A percentile compares a stretch with the other conserved stretches of the same genome.
Conservation (phyloP, 2,113 vertebrate species). For the Anas platyrhynchos region DNA sequence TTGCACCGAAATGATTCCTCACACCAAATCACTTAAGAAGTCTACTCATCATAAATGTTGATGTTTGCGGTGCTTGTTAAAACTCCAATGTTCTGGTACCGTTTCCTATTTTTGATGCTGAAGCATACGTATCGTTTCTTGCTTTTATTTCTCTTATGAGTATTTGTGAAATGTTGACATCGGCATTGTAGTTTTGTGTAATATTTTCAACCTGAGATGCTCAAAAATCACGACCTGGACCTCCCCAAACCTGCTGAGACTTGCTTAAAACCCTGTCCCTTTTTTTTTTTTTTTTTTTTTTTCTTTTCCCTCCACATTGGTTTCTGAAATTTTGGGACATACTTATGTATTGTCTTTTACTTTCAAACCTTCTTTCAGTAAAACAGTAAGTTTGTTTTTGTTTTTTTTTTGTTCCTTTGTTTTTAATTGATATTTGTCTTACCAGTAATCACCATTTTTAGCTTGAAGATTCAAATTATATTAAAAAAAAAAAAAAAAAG, state of each 20-base stretch:
- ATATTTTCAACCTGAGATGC: not conserved
- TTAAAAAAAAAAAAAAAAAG: not conserved
- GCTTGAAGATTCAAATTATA: not conserved
- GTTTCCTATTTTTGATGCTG: not conserved
- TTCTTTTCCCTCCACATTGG: not conserved
- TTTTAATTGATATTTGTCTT: not conserved
- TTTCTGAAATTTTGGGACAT: not conserved
- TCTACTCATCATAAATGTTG: not conserved
- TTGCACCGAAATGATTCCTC: not conserved
- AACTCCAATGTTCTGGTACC: not conserved
- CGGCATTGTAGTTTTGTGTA: not conserved
- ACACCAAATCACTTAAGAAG: not conserved
- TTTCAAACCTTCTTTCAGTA: not conserved
- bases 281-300: too few species aligned
- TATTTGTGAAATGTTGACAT: slow-evolving; percentile 10
- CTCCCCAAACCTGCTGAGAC: not conserved
- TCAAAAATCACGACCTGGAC: not conserved
- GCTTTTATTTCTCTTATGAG: slow-evolving; percentile 15
- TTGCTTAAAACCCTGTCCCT: not conserved
- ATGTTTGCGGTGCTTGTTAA: not conserved
- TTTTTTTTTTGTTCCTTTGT: not conserved
- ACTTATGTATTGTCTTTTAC: not conserved
- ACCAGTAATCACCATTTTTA: not conserved
- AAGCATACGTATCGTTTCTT: not conserved
- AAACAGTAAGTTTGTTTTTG: not conserved